Evolutionary conservation across 2,888 invertebrate species (phyloP).

Genomic region (Nipponacmea schrenckii): DNA sequence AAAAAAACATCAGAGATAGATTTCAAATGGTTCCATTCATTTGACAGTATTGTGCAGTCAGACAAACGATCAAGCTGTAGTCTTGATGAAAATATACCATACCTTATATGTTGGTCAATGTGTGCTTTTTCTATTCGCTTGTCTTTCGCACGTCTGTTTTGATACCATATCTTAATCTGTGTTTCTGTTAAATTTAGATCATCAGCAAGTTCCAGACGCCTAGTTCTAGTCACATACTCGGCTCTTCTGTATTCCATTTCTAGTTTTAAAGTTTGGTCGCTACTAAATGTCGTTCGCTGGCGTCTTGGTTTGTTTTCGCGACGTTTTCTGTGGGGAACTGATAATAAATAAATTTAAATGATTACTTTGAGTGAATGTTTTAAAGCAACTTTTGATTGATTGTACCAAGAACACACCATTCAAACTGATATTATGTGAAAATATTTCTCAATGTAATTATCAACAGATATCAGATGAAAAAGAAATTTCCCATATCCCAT

Average conservation of each 20-base stretch:
- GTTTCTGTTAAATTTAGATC: conserved; percentile 78
- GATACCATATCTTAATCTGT: conserved; percentile 92
- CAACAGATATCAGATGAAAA: no score
- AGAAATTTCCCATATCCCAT: no score
- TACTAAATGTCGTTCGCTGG: conserved; percentile 93
- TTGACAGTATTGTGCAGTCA: no score
- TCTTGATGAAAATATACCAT: not conserved
- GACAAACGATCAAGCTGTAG: no score
- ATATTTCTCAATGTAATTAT: no score
- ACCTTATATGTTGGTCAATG: conserved; percentile 94
- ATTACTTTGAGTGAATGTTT: not conserved
- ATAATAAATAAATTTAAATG: conserved; percentile 3
- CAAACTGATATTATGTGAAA: no score
- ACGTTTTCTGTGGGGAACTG: conserved; percentile 85
- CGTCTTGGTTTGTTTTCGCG: conserved; percentile 86
- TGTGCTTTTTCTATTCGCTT: conserved; percentile 96
- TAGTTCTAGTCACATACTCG: conserved; percentile 90
- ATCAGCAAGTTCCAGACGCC: conserved; percentile 83
- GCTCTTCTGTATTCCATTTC: conserved; percentile 92
- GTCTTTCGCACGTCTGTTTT: conserved; percentile 94
- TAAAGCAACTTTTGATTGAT: no score
- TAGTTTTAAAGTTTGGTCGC: conserved; percentile 88
- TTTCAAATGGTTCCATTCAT: no score
- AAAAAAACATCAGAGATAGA: no score
- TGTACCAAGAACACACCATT: conserved; percentile 8